Conservation (phyloP, 37 sponge, comb jelly and placozoan genomes). For the Dysidea cf. avara region DNA sequence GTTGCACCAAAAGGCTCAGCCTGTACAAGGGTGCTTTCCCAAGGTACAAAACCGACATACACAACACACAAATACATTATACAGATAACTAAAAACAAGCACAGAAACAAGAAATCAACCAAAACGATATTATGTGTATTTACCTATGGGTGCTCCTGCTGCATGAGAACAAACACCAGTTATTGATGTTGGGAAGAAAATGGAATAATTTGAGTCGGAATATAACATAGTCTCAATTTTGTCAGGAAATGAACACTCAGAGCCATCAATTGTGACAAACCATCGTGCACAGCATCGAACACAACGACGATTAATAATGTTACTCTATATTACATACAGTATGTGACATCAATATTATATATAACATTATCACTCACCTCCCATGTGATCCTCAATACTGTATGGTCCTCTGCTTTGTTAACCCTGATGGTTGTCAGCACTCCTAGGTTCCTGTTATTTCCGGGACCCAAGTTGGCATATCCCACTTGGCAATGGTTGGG, state of each 20-base stretch:
- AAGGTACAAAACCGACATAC: no score
- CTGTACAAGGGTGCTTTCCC: no score
- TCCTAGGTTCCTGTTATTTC: slow-evolving; percentile 55
- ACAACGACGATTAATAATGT: slow-evolving; percentile 56
- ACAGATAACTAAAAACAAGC: no score
- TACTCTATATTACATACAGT: no score
- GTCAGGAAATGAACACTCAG: slow-evolving; percentile 37
- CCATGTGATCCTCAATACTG: slow-evolving; percentile 53
- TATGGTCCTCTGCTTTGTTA: slow-evolving; percentile 39
- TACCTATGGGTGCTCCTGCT: slow-evolving; percentile 13
- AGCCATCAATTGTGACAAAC: slow-evolving; percentile 53
- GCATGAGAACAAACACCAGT: slow-evolving; percentile 46
- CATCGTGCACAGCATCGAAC: slow-evolving; percentile 53
- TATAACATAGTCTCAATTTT: slow-evolving; percentile 39
- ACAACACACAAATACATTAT: no score
- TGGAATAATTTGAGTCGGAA: slow-evolving; percentile 13
- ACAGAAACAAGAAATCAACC: no score
- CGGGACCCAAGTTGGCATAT: slow-evolving; percentile 33
- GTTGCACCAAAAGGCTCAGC: no score
- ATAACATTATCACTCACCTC: no score
- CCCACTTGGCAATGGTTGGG: slow-evolving; percentile 66
- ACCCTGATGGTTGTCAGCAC: slow-evolving; percentile 24
- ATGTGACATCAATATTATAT: no score
- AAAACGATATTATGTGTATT: no score
- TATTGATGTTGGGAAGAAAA: slow-evolving; percentile 55